Percentiles rank a stretch among this genome's conserved stretches.
Conservation (phyloP, 2,888 invertebrate genomes). For the Alloscopus bannaensis region DNA sequence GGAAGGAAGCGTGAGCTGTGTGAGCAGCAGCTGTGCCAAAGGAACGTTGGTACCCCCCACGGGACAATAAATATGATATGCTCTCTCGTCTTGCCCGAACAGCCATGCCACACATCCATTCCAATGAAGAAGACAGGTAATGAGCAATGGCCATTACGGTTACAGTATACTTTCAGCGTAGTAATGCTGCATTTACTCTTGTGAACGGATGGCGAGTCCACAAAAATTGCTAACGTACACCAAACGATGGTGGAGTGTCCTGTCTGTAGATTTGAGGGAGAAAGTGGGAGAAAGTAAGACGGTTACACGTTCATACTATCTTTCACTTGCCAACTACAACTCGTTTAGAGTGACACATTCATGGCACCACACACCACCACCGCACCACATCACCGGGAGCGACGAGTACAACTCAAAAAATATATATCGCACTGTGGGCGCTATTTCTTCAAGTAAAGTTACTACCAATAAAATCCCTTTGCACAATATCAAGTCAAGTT, state of each 20-base stretch:
- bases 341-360: constrained; percentile 1
- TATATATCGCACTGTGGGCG: constrained; percentile 8
- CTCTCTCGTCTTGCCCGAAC: too few relatives aligned
- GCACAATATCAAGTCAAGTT: constrained; percentile 38
- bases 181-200: too few relatives aligned
- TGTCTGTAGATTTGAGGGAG: neutral
- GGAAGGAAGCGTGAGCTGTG: too few relatives aligned
- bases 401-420: constrained; percentile 11
- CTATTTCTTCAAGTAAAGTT: constrained; percentile 24
- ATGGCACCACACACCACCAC: constrained; percentile 4
- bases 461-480: constrained; percentile 40
- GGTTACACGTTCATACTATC: constrained; percentile 1
- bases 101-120: constrained; percentile 9
- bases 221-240: too few relatives aligned
- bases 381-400: too few relatives aligned
- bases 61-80: constrained; percentile 42
- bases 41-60: constrained; percentile 30
- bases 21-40: constrained; percentile 34
- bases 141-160: too few relatives aligned
- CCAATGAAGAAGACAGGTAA: neutral
- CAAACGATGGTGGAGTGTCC: neutral
- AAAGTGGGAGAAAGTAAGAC: too few relatives aligned
- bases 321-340: constrained; percentile 1
- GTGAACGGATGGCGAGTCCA: too few relatives aligned
- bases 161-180: too few relatives aligned